Percentiles rank a stretch among this genome's conserved stretches.
Evolutionary conservation across 2,888 invertebrate genomes (phyloP).

Genomic region (Aleiodes alternator): DNA sequence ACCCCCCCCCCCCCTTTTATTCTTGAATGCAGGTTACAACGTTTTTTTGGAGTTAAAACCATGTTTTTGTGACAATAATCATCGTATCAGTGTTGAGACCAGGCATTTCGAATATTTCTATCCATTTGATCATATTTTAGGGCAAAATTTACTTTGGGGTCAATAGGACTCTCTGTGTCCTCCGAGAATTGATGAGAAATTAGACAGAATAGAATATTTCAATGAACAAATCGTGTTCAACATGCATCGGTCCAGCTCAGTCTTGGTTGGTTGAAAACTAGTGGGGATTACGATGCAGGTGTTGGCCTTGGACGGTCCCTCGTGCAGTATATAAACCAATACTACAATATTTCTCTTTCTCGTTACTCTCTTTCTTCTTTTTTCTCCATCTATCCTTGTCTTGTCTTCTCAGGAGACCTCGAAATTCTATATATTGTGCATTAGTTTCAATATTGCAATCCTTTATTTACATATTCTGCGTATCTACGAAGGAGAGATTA

Average conservation of each 20-base stretch:
- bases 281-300: slow-evolving; percentile 69
- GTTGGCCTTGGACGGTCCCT: slow-evolving; percentile 72
- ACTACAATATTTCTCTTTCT: slow-evolving; percentile 66
- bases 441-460: slow-evolving; percentile 8
- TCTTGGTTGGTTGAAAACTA: neutral
- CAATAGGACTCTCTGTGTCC: too few relatives aligned
- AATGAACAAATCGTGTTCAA: neutral
- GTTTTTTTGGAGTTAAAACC: too few relatives aligned
- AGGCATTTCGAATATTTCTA: too few relatives aligned
- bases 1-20: too few relatives aligned
- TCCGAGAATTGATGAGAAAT: neutral
- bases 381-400: slow-evolving; percentile 35
- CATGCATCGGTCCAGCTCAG: slow-evolving; percentile 30
- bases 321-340: slow-evolving; percentile 60
- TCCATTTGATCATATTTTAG: too few relatives aligned
- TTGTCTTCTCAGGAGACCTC: slow-evolving; percentile 25
- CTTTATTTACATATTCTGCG: slow-evolving; percentile 18
- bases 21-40: too few relatives aligned
- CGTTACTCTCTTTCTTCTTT: slow-evolving; percentile 39
- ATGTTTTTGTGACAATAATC: too few relatives aligned
- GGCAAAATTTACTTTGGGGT: too few relatives aligned
- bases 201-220: neutral
- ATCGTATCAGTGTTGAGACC: too few relatives aligned
- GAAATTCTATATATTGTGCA: slow-evolving; percentile 23
- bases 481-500: neutral